Percentiles rank a stretch among this genome's conserved stretches.
These are phyloP conservation scores for Acanthurus lineatus DNA, from an alignment of 2,797 vertebrate genomes.

Conservation along the genomic window DNA sequence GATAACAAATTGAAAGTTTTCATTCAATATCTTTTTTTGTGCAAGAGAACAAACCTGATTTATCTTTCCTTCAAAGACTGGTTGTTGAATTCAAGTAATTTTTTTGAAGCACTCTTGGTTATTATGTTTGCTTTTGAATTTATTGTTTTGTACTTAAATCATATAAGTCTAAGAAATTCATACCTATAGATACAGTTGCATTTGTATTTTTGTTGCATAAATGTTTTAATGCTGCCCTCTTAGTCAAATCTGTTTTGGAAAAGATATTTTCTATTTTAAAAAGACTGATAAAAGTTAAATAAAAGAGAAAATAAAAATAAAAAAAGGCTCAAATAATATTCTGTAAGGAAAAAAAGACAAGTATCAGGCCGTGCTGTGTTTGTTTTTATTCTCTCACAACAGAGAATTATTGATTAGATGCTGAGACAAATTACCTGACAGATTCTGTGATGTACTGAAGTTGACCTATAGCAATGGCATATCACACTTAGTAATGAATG, in stretches of 20 bases:
- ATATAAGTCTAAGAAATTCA: too few relatives aligned
- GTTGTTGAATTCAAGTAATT: background rate
- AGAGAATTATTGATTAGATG: conserved; percentile 65
- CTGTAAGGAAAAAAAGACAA: background rate
- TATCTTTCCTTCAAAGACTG: background rate
- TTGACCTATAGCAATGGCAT: conserved; percentile 55
- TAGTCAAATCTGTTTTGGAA: background rate
- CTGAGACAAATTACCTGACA: conserved; percentile 64
- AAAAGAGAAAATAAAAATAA: background rate
- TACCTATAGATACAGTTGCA: too few relatives aligned
- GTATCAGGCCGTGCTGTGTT: background rate
- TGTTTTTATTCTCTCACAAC: conserved; percentile 38
- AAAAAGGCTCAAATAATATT: background rate
- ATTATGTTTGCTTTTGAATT: background rate
- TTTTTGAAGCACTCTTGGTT: background rate
- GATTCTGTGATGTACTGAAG: conserved; percentile 45
- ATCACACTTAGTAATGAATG: conserved; percentile 43
- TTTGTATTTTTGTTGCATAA: background rate
- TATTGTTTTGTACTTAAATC: background rate
- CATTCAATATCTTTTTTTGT: background rate
- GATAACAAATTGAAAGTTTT: too few relatives aligned
- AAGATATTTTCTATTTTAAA: background rate
- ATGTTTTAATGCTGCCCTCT: background rate
- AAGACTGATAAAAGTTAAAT: background rate
- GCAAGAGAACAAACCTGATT: background rate